Evolutionary conservation across 1,140 invertebrate genomes (phyloP), one percentile per base, ranked within the genome.

Genomic region (Rhagoletis pomonella): DNA sequence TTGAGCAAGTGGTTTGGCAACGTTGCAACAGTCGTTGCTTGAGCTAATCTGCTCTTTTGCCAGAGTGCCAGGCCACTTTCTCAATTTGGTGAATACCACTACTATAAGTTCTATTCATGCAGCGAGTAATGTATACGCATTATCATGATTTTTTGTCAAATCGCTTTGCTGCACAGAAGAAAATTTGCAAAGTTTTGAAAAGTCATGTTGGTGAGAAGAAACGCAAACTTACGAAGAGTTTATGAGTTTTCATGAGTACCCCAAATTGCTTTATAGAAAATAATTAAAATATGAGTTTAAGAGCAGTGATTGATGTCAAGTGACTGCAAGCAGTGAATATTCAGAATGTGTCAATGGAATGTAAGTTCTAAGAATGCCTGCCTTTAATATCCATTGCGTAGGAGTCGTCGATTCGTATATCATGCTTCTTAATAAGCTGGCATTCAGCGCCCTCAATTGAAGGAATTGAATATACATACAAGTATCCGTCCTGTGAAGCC

Each of bases 401-500:
- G 84, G 89, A 89, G 77, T 93, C 92, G 81, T 91, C 91, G 86
- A 90, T 73, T 12, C 92, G 90, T 86, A 93, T 88, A 89, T 93
- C 91, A 86, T 93, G 92, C 85, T 91, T 91, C 87, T 93, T 93
- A 5, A 98, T 94, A 87, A 99, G 94, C 89, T 96, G 95, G 91
- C 98, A 98, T 91, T 98, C 97, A 88, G 97, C 98, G 81, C 98
- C 98, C 93, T 99, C 98, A 87, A 95, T 94, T 73, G 96, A 95
- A 93, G 99, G 97, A 90, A 99, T 94, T 93, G 97, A 97, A 94
- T 98, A 99, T 89, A 99, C 96, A 94, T 99, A 99, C 88, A 99
- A 94, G 91, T 96, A 96, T 59, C 98, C 98, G 94, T 98, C 97
- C 90, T 97, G 96, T 86, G 97, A 98, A 69, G 97, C 98, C 88